These are phyloP conservation scores for Gallinago solitaria DNA, from an alignment of 2,797 vertebrate species.

Conservation along the genomic window DNA sequence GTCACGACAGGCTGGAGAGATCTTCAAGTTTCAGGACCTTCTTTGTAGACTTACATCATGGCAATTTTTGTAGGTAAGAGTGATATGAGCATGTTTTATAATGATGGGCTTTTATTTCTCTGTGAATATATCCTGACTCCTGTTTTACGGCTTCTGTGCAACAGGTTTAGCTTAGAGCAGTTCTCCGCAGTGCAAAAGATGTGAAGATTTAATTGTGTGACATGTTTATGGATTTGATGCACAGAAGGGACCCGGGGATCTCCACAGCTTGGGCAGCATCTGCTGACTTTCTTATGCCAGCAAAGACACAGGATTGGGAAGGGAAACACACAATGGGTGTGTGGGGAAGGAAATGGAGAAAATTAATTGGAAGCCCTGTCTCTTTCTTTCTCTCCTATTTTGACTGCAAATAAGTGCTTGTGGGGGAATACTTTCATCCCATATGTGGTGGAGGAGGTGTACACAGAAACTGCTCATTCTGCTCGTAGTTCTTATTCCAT, in stretches of 20 bases:
- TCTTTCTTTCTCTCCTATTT: background rate
- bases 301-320: background rate
- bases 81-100: background rate
- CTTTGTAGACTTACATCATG: rapidly evolving
- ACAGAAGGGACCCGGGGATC: background rate
- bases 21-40: background rate
- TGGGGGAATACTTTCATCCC: background rate
- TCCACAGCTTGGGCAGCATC: background rate
- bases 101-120: background rate
- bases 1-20: background rate
- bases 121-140: background rate
- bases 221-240: background rate
- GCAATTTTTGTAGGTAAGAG: background rate
- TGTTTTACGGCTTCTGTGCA: background rate
- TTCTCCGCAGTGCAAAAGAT: background rate
- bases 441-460: background rate
- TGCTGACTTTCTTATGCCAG: background rate
- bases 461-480: background rate
- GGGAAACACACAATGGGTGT: background rate
- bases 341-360: background rate
- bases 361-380: background rate
- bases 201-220: background rate
- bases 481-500: background rate
- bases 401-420: background rate
- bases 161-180: background rate